phyloP scores from a whole-genome alignment of 23 tunicate genomes.

The Ascidia mentula region DNA sequence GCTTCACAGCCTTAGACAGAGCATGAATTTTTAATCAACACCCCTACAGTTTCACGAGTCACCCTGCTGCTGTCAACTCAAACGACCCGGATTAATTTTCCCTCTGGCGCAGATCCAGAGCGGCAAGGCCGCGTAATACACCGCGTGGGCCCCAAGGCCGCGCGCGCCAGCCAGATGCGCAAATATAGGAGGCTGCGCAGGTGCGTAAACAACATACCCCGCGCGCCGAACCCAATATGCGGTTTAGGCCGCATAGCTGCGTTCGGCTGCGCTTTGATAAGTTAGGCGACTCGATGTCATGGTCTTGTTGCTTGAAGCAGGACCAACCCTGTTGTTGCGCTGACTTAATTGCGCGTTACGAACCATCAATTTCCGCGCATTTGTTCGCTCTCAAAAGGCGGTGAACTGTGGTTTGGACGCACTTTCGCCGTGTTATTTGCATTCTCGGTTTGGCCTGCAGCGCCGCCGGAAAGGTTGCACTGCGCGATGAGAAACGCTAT shows the following conservation, averaged over 20 bases:
- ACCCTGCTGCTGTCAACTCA: background rate
- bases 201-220: constrained; percentile 7
- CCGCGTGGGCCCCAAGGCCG: background rate
- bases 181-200: background rate
- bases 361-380: background rate
- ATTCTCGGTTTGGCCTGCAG: too few relatives aligned
- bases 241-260: background rate
- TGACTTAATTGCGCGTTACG: background rate
- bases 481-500: too few relatives aligned
- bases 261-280: background rate
- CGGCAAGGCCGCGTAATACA: background rate
- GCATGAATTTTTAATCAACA: constrained; percentile 1
- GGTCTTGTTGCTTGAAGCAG: background rate
- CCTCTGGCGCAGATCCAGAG: background rate
- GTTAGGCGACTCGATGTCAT: background rate
- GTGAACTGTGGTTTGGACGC: constrained; percentile 4
- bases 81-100: too few relatives aligned
- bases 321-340: background rate
- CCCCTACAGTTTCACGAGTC: background rate
- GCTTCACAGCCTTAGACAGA: too few relatives aligned
- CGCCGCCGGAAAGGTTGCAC: too few relatives aligned
- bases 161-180: background rate
- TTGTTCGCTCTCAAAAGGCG: background rate
- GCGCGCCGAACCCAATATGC: background rate
- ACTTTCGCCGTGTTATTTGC: background rate